Conservation (phyloP, 2,888 invertebrate species). For the Rhimphoctona megacephalus region DNA sequence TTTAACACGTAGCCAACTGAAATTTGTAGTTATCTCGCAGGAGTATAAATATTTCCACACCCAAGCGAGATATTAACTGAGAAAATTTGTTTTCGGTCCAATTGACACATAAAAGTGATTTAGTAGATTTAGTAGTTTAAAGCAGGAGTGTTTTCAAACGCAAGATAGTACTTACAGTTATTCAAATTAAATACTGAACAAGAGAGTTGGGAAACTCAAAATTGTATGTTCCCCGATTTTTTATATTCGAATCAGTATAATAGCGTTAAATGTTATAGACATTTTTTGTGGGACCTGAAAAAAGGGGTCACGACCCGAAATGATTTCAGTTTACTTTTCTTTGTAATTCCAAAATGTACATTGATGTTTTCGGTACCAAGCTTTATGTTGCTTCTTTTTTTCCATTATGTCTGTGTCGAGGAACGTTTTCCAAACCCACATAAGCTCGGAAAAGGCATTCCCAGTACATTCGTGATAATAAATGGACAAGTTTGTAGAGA, state of each 20-base stretch:
- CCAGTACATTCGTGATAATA: background rate
- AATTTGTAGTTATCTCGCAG: slow-evolving; percentile 17
- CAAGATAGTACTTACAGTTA: background rate
- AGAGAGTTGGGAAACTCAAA: background rate
- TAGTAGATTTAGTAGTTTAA: background rate
- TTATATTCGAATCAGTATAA: background rate
- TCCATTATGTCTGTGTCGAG: background rate
- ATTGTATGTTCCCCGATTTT: background rate
- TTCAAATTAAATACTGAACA: background rate
- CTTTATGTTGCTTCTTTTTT: background rate
- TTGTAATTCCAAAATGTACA: background rate
- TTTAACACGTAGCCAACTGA: slow-evolving; percentile 43
- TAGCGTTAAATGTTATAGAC: background rate
- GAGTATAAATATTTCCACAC: background rate
- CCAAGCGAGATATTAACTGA: background rate
- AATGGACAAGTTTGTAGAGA: background rate
- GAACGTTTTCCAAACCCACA: background rate
- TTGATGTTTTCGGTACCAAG: background rate
- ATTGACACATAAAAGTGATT: slow-evolving; percentile 17
- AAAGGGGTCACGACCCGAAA: background rate
- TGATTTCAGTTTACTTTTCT: background rate
- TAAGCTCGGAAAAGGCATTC: background rate
- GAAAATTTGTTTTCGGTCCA: background rate
- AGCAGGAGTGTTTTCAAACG: background rate
- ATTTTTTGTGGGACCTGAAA: background rate